Evolutionary conservation across 2,888 invertebrate species (phyloP), one percentile per base, ranked within the genome.

Genomic region (Molanna angustata): DNA sequence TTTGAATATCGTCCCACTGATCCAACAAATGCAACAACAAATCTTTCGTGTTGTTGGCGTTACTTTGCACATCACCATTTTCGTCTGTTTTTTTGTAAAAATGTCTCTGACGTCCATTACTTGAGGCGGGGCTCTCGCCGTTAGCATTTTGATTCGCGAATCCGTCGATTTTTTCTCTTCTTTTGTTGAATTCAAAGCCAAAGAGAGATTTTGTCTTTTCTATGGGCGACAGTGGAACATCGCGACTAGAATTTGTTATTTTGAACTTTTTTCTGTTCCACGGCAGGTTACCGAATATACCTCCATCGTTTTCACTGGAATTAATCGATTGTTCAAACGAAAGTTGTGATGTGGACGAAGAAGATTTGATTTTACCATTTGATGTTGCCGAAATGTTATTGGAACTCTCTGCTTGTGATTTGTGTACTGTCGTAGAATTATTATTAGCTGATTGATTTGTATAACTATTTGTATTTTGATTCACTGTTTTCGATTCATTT

Each of bases 11-110:
- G 40, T 87, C 86, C 84, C 89, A 90, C 66, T 88, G 87, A 61
- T 87, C 86, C 44, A 90, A 68, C 51, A 90, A 73, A 65, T 87
- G 85, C 20, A 90, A 66, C 32, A 90, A 71, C 42, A 90, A 78
- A 66, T 90, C 86, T 69, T 90, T 90, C 18, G 90, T 87, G 44
- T 83, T 80, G 57, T 82, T 84, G 9, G 85, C 84, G 35, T 82
- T 82, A 63, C 70, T 69, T 54, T 71, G 68, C 0, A 80, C 73
- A 56, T 76, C 76, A n/a, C 60, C 58, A 53, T 76, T 76, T 1
- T 73, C 74, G 13, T 53, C 50, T 16, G 50, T 52, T 31, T 56
- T 60, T 41, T 60, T 60, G 35, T 60, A 66, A 58, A 70, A 72
- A 18, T 70, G 69, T 50, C 80, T 69, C 54, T 71, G 49, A 57